These are phyloP conservation scores for Podabrus alpinus DNA, from an alignment of 2,888 invertebrate genomes.

Conservation along the genomic window DNA sequence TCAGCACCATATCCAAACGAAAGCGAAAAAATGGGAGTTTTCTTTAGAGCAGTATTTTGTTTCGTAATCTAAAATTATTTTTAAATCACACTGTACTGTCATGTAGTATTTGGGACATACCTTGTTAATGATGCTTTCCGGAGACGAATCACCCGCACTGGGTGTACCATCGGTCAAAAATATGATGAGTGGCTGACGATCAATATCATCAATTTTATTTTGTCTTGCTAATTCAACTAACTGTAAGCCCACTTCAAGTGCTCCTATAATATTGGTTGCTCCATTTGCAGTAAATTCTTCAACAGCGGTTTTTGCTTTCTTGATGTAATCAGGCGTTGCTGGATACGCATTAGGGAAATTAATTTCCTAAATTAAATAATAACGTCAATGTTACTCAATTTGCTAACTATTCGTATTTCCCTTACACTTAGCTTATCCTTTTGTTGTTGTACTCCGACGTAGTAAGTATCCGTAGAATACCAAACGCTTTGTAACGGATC, in stretches of 20 bases:
- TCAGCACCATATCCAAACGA: constrained; percentile 76
- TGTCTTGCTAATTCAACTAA: constrained; percentile 42
- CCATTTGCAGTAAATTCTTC: constrained; percentile 61
- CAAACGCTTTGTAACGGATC: constrained; percentile 52
- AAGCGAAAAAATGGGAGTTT: constrained; percentile 64
- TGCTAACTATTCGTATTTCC: too few relatives aligned
- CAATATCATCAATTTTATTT: constrained; percentile 31
- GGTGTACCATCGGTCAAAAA: constrained; percentile 72
- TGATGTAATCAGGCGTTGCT: constrained; percentile 61
- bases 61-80: constrained; percentile 49
- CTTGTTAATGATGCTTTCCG: constrained; percentile 39
- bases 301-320: constrained; percentile 64
- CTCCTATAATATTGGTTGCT: constrained; percentile 71
- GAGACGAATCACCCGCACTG: constrained; percentile 62
- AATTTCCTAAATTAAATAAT: constrained; percentile 38
- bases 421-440: background rate
- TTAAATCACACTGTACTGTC: background rate
- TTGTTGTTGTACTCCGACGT: background rate
- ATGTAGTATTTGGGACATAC: background rate
- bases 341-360: constrained; percentile 58
- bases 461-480: constrained; percentile 4
- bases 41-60: constrained; percentile 56
- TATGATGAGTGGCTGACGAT: constrained; percentile 65
- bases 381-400: too few relatives aligned
- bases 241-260: constrained; percentile 60